Conservation (phyloP, 2,888 invertebrate species). For the Rhamphomyia laevipes region DNA sequence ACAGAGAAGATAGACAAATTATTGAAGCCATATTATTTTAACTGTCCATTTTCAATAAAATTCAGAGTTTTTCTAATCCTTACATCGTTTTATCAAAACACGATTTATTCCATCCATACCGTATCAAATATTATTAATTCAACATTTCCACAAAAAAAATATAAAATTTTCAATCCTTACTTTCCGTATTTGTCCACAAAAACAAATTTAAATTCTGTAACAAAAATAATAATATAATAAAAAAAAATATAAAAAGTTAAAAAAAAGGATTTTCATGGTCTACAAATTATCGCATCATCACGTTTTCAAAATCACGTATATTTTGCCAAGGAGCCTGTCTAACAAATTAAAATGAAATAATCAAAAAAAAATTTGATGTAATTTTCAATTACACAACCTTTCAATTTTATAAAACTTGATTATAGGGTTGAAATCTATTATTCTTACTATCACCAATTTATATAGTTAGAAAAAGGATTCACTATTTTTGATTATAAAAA, state of each 20-base stretch:
- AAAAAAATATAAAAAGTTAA: background rate
- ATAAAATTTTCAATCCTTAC: background rate
- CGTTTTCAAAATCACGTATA: too few relatives aligned
- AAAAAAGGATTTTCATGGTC: conserved; percentile 13
- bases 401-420: conserved; percentile 8
- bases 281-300: conserved; percentile 11
- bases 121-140: too few relatives aligned
- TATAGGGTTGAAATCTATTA: conserved; percentile 1
- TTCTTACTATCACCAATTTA: too few relatives aligned
- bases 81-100: too few relatives aligned
- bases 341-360: conserved; percentile 4
- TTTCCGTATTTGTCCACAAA: background rate
- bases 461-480: conserved; percentile 4
- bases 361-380: too few relatives aligned
- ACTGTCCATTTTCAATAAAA: too few relatives aligned
- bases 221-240: background rate
- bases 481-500: background rate
- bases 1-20: too few relatives aligned
- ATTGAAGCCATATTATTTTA: too few relatives aligned
- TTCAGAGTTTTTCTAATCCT: too few relatives aligned
- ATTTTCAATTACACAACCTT: too few relatives aligned
- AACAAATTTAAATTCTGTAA: background rate
- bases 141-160: background rate
- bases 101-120: too few relatives aligned
- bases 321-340: background rate